Evolutionary conservation across 2,888 invertebrate species (phyloP), one percentile per base, ranked within the genome.

Genomic region (Drosophila meridionalis): DNA sequence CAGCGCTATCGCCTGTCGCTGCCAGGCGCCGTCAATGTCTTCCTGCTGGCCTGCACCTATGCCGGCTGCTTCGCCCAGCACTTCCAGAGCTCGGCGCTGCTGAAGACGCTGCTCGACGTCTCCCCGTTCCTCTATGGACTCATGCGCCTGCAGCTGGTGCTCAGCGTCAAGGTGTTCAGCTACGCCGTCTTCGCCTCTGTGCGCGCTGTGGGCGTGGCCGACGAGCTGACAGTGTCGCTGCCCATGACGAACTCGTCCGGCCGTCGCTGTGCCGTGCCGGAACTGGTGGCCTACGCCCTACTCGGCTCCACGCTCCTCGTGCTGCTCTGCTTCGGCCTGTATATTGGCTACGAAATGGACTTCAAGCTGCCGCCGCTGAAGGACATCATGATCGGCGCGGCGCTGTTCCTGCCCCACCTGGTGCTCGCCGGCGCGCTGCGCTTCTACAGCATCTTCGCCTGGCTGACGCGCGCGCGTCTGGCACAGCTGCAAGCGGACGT

Each of bases 331-430:
- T 86, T 92, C 55, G 82, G 60, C 3, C 34, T 78, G 1, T 93
- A 92, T 42, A 90, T 93, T 40, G 89, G 83, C 50, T 87, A 84
- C 26, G 89, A 92, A 67, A 80, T 93, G 82, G 67, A 91, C 9
- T 93, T 92, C 63, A 75, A 82, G 63, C 34, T 88, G 68, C 92
- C 92, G 8, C 88, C 92, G 0, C 58, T 89, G 6, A 81, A 89
- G 45, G 84, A 91, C 32, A 68, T 83, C 8, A 87, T 92, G 84
- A 77, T 91, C 5, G 82, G 73, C 5, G 9, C 73, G 12, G 93
- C 92, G 1, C 75, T 93, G 14, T 91, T 91, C 47, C 62, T 93
- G 43, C 92, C 92, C 0, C 93, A 92, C 40, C 75, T 90, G 34
- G 64, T 82, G 7, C 64, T 92, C 3, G 89, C 87, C 7, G 89